phyloP scores from a whole-genome alignment of 2,113 vertebrate species.

The Sula dactylatra region DNA sequence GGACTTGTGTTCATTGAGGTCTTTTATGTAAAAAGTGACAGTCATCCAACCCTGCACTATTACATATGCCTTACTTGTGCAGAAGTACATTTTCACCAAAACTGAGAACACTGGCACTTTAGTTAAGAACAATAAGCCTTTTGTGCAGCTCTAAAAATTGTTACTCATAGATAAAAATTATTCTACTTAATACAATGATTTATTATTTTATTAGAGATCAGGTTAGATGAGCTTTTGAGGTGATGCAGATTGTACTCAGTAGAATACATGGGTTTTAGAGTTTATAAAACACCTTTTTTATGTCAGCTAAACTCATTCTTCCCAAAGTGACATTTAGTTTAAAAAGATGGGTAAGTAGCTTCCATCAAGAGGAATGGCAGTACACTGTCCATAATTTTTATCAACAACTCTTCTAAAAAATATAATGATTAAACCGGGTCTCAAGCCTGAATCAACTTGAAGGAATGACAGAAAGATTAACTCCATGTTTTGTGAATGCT shows the following conservation, averaged over 20 bases:
- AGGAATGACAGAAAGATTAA: constrained; percentile 37
- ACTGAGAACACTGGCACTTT: neutral
- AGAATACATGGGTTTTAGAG: neutral
- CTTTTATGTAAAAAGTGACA: neutral
- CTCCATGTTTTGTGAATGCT: constrained; percentile 30
- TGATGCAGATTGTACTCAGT: neutral
- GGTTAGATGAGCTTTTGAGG: neutral
- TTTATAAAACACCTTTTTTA: neutral
- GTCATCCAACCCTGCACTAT: neutral
- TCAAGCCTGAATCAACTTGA: neutral
- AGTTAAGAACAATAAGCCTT: neutral
- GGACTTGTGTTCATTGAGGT: neutral
- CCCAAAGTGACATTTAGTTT: neutral
- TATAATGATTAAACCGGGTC: neutral
- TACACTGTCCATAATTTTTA: neutral
- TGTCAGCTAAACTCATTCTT: neutral
- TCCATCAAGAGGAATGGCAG: neutral
- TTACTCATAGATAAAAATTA: neutral
- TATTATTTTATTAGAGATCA: neutral
- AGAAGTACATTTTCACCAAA: neutral
- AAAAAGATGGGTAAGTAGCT: neutral
- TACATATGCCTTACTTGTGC: neutral
- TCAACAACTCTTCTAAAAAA: neutral
- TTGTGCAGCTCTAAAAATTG: neutral
- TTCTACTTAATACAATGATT: neutral